Evolutionary conservation across 1,140 invertebrate species (phyloP).

Genomic region (Drosophila miranda): DNA sequence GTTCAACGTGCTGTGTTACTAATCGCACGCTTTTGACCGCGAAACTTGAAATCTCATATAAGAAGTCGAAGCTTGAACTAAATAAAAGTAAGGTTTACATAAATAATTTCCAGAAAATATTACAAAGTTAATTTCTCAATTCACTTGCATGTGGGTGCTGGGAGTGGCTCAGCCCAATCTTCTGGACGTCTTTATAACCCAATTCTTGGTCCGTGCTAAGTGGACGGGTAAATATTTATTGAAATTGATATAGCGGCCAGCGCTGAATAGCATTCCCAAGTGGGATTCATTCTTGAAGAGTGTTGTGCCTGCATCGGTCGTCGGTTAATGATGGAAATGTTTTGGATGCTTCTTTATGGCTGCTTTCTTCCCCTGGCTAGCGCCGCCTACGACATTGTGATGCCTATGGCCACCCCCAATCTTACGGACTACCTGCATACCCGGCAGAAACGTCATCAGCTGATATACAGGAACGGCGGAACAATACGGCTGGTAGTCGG

Average conservation of each 20-base stretch:
- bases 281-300: constrained; percentile 27
- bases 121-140: no score
- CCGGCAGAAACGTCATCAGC: constrained; percentile 58
- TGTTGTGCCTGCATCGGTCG: constrained; percentile 1
- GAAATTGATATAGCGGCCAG: neutral
- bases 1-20: no score
- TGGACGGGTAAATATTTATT: constrained; percentile 4
- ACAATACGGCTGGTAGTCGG: constrained; percentile 62
- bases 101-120: no score
- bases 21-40: no score
- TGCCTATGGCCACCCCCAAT: constrained; percentile 42
- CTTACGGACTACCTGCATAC: constrained; percentile 49
- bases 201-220: constrained; percentile 29
- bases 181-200: constrained; percentile 53
- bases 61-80: no score
- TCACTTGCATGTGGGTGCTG: no score
- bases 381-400: constrained; percentile 40
- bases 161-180: neutral
- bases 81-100: no score
- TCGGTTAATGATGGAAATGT: constrained; percentile 24
- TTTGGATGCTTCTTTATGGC: constrained; percentile 17
- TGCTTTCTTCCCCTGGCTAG: constrained; percentile 18
- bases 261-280: neutral
- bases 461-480: constrained; percentile 57
- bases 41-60: no score